These are phyloP conservation scores for Drosophila mimetica DNA, from an alignment of 2,888 invertebrate species.

Conservation along the genomic window DNA sequence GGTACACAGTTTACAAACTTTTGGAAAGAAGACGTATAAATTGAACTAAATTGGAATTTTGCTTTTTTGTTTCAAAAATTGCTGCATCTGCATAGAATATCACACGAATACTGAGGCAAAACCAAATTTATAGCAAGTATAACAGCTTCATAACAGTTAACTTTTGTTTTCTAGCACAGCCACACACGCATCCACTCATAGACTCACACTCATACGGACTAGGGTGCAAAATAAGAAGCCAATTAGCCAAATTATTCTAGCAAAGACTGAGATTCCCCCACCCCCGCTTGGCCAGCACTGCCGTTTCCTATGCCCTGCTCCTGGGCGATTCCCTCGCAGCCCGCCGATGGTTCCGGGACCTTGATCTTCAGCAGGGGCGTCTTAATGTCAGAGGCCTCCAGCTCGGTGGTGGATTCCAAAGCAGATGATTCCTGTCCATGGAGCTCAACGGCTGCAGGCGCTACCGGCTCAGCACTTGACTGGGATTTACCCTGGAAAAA, in stretches of 20 bases:
- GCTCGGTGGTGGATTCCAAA: conserved; percentile 57
- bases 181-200: conserved; percentile 6
- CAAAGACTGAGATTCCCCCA: conserved; percentile 67
- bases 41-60: conserved; percentile 47
- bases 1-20: conserved; percentile 78
- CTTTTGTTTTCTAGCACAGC: conserved; percentile 25
- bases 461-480: conserved; percentile 50
- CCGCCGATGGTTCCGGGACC: conserved; percentile 52
- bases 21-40: conserved; percentile 63
- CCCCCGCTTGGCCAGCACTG: conserved; percentile 35
- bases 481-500: conserved; percentile 67
- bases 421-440: conserved; percentile 43
- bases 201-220: conserved; percentile 1
- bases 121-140: conserved; percentile 63
- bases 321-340: conserved; percentile 15
- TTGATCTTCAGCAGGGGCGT: conserved; percentile 79
- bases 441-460: conserved; percentile 55
- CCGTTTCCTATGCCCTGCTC: conserved; percentile 57
- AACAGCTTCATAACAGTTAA: conserved; percentile 65
- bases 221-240: conserved; percentile 5
- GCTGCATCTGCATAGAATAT: conserved; percentile 64
- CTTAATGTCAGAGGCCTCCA: conserved; percentile 79
- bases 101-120: conserved; percentile 67
- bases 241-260: conserved; percentile 52
- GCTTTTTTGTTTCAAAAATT: conserved; percentile 13